Evolutionary conservation across 2,888 invertebrate species (phyloP).

Genomic region (Athalia rosae): DNA sequence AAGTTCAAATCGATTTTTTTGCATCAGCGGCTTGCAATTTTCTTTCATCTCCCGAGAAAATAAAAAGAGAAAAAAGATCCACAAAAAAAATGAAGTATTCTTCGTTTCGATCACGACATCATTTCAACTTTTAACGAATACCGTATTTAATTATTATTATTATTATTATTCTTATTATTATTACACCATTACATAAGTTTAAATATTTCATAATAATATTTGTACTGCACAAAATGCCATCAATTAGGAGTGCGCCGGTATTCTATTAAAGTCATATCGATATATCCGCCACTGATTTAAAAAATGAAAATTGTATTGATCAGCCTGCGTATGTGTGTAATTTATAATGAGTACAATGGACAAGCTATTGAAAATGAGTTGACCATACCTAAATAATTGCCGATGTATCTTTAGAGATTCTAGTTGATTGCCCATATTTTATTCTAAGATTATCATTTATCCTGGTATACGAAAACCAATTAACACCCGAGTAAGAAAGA

Average conservation of each 20-base stretch:
- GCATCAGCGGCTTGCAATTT: background rate
- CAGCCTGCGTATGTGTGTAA: background rate
- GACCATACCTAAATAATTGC: constrained; percentile 41
- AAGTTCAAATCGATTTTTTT: background rate
- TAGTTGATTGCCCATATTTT: constrained; percentile 36
- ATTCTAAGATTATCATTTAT: background rate
- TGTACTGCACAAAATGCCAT: constrained; percentile 3
- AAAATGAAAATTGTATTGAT: background rate
- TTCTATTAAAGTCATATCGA: too few relatives aligned
- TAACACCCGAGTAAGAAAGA: background rate
- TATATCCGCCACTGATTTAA: background rate
- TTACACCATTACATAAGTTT: too few relatives aligned
- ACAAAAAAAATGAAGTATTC: too few relatives aligned
- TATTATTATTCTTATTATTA: too few relatives aligned
- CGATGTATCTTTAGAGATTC: constrained; percentile 54
- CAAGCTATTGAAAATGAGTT: constrained; percentile 38
- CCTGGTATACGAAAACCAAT: background rate
- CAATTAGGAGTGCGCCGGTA: background rate
- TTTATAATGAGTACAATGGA: background rate
- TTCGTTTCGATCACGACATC: too few relatives aligned
- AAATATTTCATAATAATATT: background rate
- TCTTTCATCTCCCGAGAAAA: too few relatives aligned
- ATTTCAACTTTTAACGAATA: too few relatives aligned
- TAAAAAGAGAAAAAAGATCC: too few relatives aligned
- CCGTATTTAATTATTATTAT: too few relatives aligned